Conservation (phyloP, 64 coral and sea anemone species). For the Dendronephthya gigantea region DNA sequence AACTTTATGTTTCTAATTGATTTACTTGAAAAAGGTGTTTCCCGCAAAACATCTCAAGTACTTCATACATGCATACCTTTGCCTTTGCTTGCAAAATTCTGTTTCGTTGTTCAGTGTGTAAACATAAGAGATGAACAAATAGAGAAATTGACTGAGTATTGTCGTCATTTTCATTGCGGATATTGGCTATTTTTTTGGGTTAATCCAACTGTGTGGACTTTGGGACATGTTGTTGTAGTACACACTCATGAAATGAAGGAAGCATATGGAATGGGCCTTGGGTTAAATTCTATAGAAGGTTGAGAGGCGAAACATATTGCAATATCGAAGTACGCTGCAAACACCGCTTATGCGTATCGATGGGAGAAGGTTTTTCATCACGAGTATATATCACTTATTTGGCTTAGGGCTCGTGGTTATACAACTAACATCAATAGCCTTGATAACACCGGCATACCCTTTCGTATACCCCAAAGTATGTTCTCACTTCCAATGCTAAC, state of each 20-base stretch:
- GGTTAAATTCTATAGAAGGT: slow-evolving; percentile 27
- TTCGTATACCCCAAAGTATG: not conserved
- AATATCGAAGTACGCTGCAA: not conserved
- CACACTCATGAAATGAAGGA: slow-evolving; percentile 11
- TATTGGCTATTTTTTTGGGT: no score
- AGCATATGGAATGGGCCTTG: slow-evolving; percentile 5
- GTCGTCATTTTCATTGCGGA: slow-evolving; percentile 9
- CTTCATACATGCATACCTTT: not conserved
- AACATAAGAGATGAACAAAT: not conserved
- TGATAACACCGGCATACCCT: not conserved
- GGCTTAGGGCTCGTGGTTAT: not conserved
- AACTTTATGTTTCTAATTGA: no score
- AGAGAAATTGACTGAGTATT: not conserved
- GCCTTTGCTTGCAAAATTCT: not conserved
- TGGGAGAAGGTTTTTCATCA: slow-evolving; percentile 39
- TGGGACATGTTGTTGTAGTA: slow-evolving; percentile 9
- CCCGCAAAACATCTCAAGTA: not conserved
- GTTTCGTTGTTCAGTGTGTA: not conserved
- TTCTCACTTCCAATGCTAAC: not conserved
- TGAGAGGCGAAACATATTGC: slow-evolving; percentile 32
- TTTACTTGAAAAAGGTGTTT: slow-evolving; percentile 6
- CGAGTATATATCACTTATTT: not conserved
- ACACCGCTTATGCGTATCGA: slow-evolving; percentile 6
- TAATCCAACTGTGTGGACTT: not conserved
- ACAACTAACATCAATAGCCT: not conserved